Evolutionary conservation across 30 jellyfish, hydroid and myxozoan species (phyloP).

Genomic region (Cassiopea andromeda): DNA sequence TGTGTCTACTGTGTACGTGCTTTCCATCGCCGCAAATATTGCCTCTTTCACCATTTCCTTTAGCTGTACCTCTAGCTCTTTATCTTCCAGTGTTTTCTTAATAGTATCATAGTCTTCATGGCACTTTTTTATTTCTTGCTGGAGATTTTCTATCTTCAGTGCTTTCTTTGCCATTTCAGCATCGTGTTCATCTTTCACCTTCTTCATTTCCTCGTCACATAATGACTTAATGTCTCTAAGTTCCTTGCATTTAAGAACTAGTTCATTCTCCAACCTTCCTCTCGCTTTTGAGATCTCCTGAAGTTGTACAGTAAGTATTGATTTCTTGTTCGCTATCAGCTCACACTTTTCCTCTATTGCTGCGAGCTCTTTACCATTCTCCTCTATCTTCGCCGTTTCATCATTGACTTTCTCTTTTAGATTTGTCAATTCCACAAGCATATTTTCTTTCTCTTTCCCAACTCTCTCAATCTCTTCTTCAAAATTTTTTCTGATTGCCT

Average conservation of each 20-base stretch:
- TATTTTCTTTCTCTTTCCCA: neutral
- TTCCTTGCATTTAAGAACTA: neutral
- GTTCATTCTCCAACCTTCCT: neutral
- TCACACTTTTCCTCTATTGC: neutral
- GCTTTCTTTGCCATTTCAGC: neutral
- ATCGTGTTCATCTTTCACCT: neutral
- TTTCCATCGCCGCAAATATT: neutral
- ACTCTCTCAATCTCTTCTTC: neutral
- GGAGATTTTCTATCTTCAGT: neutral
- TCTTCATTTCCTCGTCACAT: neutral
- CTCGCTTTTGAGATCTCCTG: neutral
- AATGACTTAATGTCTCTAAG: neutral
- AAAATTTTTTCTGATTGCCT: neutral
- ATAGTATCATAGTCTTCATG: neutral
- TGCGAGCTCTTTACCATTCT: neutral
- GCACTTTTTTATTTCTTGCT: neutral
- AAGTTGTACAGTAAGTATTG: neutral
- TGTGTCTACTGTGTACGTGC: neutral
- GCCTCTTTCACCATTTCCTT: neutral
- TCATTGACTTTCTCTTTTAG: neutral
- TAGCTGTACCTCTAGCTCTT: neutral
- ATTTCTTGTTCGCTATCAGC: neutral
- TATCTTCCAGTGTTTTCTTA: neutral
- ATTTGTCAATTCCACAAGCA: neutral
- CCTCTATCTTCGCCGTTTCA: neutral